A percentile compares a stretch with the other conserved stretches of the same genome.
These are phyloP conservation scores for Stegastes partitus DNA, from an alignment of 2,113 vertebrate genomes.

Conservation along the genomic window DNA sequence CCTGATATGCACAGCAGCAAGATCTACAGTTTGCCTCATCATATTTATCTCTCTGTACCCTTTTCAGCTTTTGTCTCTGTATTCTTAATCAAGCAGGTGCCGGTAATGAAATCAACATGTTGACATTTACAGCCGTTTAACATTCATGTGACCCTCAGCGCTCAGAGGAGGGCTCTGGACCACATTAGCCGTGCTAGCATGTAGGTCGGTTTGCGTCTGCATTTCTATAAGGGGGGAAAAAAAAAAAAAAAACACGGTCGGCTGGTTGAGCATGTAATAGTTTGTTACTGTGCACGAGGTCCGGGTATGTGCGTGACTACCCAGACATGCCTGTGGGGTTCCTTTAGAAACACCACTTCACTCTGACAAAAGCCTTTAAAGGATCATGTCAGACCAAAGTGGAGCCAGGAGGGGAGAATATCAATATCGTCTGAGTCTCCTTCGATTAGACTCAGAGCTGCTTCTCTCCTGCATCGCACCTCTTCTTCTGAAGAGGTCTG, in stretches of 20 bases:
- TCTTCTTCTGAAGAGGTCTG: slow-evolving; percentile 13
- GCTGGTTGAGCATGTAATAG: not conserved
- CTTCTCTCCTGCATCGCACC: not conserved
- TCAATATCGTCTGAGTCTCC: slow-evolving; percentile 57
- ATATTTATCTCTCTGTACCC: slow-evolving; percentile 3
- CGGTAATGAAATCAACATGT: slow-evolving; percentile 57
- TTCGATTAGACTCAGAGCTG: slow-evolving; percentile 47
- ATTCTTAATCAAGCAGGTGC: not conserved
- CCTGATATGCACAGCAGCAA: not conserved
- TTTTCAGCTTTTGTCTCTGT: slow-evolving; percentile 12
- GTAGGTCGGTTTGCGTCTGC: slow-evolving; percentile 6
- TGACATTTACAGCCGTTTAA: slow-evolving; percentile 70
- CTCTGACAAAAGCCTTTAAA: slow-evolving; percentile 52
- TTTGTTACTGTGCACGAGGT: slow-evolving; percentile 23
- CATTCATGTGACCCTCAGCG: slow-evolving; percentile 64
- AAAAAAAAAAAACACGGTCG: slow-evolving; percentile 13
- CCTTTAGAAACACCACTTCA: slow-evolving; percentile 41
- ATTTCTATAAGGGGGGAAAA: slow-evolving; percentile 10
- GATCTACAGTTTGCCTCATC: slow-evolving; percentile 10
- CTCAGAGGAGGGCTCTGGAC: slow-evolving; percentile 38
- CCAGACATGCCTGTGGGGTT: slow-evolving; percentile 37
- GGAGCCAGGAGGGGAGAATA: slow-evolving; percentile 46
- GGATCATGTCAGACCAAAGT: slow-evolving; percentile 47
- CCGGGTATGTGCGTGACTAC: not conserved
- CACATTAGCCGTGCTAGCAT: slow-evolving; percentile 34